These are phyloP conservation scores for Clarias laeviceps DNA, from an alignment of 2,797 vertebrate species.

Conservation along the genomic window DNA sequence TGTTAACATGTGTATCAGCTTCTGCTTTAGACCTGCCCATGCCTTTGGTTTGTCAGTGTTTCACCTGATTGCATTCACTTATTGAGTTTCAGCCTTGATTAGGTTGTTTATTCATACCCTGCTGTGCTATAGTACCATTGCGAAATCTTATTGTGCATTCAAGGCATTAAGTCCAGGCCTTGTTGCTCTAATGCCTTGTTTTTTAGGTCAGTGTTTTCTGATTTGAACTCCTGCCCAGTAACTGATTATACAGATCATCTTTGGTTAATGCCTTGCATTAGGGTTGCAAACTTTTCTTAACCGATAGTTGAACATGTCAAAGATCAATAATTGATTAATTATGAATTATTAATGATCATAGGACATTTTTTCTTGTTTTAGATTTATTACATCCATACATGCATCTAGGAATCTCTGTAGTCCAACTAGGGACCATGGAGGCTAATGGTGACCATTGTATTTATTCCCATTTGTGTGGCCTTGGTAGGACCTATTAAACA, in stretches of 20 bases:
- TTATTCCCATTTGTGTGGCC: too few species aligned
- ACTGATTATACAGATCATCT: neutral
- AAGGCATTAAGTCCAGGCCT: neutral
- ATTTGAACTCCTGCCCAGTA: neutral
- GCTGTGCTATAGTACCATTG: neutral
- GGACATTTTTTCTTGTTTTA: too few species aligned
- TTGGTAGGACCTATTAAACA: too few species aligned
- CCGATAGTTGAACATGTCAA: too few species aligned
- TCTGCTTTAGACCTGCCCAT: neutral
- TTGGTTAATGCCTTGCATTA: neutral
- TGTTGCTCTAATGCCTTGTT: neutral
- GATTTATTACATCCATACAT: too few species aligned
- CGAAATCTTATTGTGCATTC: neutral
- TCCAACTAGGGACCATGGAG: too few species aligned
- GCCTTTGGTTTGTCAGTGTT: neutral
- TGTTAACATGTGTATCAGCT: neutral
- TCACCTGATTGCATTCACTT: neutral
- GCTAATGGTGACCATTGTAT: too few species aligned
- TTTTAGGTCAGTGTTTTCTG: neutral
- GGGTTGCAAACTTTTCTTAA: too few species aligned
- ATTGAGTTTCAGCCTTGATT: neutral
- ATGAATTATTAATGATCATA: too few species aligned
- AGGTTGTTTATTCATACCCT: neutral
- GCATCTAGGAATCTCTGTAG: too few species aligned
- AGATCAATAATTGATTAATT: too few species aligned